These are phyloP conservation scores for Drosophila melanogaster DNA, from an alignment of 1,140 invertebrate species.

Conservation along the genomic window DNA sequence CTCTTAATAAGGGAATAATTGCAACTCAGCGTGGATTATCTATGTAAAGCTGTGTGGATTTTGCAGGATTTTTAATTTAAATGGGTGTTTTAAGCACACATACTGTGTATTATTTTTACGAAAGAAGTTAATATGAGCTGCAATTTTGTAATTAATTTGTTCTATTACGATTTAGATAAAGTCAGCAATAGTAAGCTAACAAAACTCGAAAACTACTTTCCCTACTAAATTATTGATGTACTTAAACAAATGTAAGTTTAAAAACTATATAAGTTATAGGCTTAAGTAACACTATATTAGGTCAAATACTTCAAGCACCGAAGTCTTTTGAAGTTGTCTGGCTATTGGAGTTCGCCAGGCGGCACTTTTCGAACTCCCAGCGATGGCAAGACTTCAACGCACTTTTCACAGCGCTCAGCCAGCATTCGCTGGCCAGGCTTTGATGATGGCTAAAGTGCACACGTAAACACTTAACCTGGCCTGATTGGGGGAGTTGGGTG, in stretches of 20 bases:
- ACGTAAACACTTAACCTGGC: slow-evolving; percentile 72
- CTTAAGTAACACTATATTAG: background rate
- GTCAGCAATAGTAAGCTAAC: no score
- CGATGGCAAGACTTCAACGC: slow-evolving; percentile 7
- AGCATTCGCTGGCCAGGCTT: slow-evolving; percentile 19
- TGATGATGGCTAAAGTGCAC: slow-evolving; percentile 35
- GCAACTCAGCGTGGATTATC: slow-evolving; percentile 18
- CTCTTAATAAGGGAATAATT: slow-evolving; percentile 27
- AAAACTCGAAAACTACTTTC: no score
- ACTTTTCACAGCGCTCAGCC: slow-evolving; percentile 2
- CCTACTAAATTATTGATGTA: no score
- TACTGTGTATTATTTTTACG: no score
- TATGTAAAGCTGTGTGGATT: background rate
- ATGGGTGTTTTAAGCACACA: background rate
- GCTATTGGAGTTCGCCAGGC: slow-evolving; percentile 3
- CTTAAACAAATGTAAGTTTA: no score
- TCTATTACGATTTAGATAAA: no score
- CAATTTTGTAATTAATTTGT: no score
- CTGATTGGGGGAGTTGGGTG: background rate
- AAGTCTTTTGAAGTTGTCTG: background rate
- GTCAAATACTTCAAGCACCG: background rate
- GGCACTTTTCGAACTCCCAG: slow-evolving; percentile 18
- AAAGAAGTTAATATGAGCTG: no score
- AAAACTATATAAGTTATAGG: background rate
- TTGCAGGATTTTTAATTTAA: background rate